Evolutionary conservation across 2,888 invertebrate genomes (phyloP), one percentile per base, ranked within the genome.

Genomic region (Lathronympha strigana): DNA sequence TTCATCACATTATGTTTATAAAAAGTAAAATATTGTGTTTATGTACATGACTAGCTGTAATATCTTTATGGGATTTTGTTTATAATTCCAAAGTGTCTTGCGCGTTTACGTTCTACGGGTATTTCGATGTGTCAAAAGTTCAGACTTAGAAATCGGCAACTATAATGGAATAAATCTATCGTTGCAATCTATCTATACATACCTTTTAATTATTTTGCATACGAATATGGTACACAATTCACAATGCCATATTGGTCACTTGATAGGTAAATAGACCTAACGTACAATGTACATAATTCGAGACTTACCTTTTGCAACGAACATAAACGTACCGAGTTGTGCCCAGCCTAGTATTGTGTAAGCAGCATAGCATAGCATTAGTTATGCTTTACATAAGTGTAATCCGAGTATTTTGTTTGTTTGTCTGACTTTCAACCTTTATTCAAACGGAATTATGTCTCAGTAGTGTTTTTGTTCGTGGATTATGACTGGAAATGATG

Each of bases 311-410:
- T 38, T 62, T 11, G 23, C 17, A 54, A 17, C 15, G 19, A 19
- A n/a, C 25, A 15, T 21, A 33, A 28, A 9, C 15, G 25, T 25
- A 25, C 36, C 25, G 19, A 38, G 11, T 55, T 6, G 28, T 28
- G 13, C 33, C 17, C 5, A 17, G 45, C 28, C 15, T 28, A 57
- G 19, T 36, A 63, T 73, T 73, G 71, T 72, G 70, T 62, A 67
- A 69, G 74, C 66, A 62, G 63, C n/a, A n/a, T n/a, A n/a, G n/a
- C n/a, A n/a, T n/a, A n/a, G n/a, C 66, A 74, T 72, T 71, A 72
- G 68, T 50, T 51, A 61, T 43, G 68, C 69, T 74, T 73, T 73
- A 75, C 72, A 72, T 75, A 74, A 77, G 70, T 67, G 66, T 67
- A 61, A 57, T 63, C 63, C 63, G 49, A n/a, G 21, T 38, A 53